Conservation (phyloP, 2,113 vertebrate species). For the Ameiurus melas region DNA sequence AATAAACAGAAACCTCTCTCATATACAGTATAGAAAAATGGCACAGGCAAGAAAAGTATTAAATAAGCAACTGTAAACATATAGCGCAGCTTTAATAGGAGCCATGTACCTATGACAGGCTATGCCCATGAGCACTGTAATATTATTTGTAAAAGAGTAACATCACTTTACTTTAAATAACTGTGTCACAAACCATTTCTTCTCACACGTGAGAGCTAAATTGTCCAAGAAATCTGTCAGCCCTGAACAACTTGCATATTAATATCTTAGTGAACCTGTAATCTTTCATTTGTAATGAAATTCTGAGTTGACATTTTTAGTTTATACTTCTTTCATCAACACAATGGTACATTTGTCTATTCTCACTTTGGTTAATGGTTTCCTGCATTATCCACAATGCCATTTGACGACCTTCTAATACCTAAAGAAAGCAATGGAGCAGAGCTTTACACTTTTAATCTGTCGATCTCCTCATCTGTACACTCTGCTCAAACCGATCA, state of each 20-base stretch:
- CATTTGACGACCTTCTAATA: neutral
- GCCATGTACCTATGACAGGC: neutral
- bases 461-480: neutral
- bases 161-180: neutral
- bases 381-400: neutral
- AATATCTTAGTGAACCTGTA: neutral
- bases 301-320: neutral
- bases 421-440: neutral
- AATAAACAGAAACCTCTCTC: slow-evolving; percentile 49
- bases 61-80: neutral
- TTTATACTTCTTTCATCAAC: neutral
- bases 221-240: neutral
- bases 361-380: neutral
- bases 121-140: neutral
- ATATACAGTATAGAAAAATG: neutral
- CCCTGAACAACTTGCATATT: neutral
- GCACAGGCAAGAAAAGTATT: neutral
- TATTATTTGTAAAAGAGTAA: neutral
- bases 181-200: neutral
- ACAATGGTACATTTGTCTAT: neutral
- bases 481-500: neutral
- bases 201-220: neutral
- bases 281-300: neutral
- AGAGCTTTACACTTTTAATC: neutral
- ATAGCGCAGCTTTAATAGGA: neutral